These are phyloP conservation scores for Karalla daura DNA, from an alignment of 2,797 vertebrate species.

Conservation along the genomic window DNA sequence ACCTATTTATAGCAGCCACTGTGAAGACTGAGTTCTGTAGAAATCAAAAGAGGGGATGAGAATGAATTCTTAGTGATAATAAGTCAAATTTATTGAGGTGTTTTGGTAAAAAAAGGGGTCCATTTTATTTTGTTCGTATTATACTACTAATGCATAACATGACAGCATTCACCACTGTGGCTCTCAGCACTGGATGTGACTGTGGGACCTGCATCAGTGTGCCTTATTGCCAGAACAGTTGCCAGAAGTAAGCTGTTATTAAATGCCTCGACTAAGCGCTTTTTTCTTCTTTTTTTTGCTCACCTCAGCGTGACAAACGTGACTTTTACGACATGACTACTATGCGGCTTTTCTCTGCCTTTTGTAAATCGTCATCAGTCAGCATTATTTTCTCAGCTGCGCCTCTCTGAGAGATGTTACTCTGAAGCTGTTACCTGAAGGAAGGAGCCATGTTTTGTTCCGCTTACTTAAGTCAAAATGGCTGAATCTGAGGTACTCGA, in stretches of 20 bases:
- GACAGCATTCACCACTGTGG: constrained; percentile 76
- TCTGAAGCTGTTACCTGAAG: constrained; percentile 40
- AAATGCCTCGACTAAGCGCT: constrained; percentile 20
- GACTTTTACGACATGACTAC: constrained; percentile 17
- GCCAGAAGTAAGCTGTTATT: constrained; percentile 20
- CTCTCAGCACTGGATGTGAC: constrained; percentile 54
- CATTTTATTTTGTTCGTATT: constrained; percentile 22
- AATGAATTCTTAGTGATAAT: neutral
- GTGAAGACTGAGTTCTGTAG: constrained; percentile 15
- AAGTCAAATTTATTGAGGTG: neutral
- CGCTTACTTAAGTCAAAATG: neutral
- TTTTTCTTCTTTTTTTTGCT: constrained; percentile 26
- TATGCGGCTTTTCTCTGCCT: too few species aligned
- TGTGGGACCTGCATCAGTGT: constrained; percentile 64
- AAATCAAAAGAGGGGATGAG: neutral
- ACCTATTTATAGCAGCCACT: constrained; percentile 30
- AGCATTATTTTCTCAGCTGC: neutral
- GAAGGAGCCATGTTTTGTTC: constrained; percentile 10
- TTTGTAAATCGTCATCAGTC: too few species aligned
- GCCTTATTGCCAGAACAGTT: constrained; percentile 67
- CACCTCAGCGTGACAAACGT: neutral
- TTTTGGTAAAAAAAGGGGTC: constrained; percentile 38
- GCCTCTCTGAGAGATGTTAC: constrained; percentile 24
- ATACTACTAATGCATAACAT: constrained; percentile 1
- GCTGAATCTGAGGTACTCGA: neutral